Conservation (phyloP, 2,113 vertebrate species). For the Rhombomys opimus region DNA sequence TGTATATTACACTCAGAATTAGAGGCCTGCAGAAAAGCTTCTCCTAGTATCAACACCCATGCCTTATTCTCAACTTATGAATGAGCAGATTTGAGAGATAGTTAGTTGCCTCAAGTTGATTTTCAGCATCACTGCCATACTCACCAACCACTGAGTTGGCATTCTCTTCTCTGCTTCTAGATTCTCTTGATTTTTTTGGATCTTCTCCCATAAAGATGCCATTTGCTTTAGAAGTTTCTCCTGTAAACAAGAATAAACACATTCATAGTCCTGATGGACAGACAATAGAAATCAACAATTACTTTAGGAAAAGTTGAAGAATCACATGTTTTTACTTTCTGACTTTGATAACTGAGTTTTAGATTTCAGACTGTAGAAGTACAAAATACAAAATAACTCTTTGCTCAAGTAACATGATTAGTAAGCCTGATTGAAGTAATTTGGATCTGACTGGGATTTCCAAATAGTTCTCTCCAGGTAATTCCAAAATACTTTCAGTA, state of each 20-base stretch:
- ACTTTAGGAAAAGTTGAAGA: neutral
- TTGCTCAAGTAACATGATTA: neutral
- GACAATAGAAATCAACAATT: too few species aligned
- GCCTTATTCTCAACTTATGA: neutral
- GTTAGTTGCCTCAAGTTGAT: neutral
- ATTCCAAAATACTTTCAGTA: too few species aligned
- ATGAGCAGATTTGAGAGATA: neutral
- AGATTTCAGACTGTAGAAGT: neutral
- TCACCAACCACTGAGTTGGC: neutral
- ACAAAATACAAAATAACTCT: too few species aligned
- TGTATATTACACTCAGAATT: neutral
- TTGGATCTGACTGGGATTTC: too few species aligned
- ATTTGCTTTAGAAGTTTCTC: neutral
- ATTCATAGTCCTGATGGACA: too few species aligned
- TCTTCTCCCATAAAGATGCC: neutral
- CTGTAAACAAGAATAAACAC: neutral
- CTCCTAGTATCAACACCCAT: neutral
- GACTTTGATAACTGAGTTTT: neutral
- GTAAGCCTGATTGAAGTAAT: neutral
- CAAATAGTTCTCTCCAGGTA: too few species aligned
- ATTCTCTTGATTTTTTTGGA: neutral
- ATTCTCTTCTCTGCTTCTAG: neutral
- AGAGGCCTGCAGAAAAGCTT: neutral
- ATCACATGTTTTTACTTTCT: neutral
- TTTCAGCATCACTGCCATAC: neutral